Evolutionary conservation across 2,888 invertebrate genomes (phyloP), one percentile per base, ranked within the genome.

Genomic region (Mesochorus sp.): DNA sequence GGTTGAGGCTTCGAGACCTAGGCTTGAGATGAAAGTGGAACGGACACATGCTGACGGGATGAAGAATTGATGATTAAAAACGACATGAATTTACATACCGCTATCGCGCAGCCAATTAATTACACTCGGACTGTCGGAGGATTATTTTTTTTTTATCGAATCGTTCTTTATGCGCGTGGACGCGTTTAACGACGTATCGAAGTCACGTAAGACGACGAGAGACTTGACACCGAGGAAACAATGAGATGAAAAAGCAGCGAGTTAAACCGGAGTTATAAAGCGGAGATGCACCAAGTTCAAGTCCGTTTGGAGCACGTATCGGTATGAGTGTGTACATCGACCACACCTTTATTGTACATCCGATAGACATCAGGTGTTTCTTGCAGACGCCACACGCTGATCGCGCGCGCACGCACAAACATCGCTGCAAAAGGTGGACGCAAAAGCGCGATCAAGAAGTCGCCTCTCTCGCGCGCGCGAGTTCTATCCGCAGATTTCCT

Each of bases 281-380:
- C 55, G 5, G 37, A 59, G 28, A 57, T 51, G 42, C 19, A 34
- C n/a, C n/a, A 71, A 71, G 51, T 66, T 71, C 59, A 59, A 37
- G 57, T 51, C 44, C 76, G 51, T 66, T 66, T 24, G 14, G 28
- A 64, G n/a, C n/a, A 64, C 34, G 24, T 42, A 61, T 44, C 49
- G 71, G 59, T 64, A n/a, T n/a, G n/a, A n/a, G 57, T 26, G 14
- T 8, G 19, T 39, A 59, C 57, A 42, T 47, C 49, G 53, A 61
- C 64, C 76, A 61, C 66, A 66, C 76, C 76, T 71, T 76, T 71
- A 71, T 76, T 76, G 76, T 76, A 71, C 57, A 71, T 71, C 66
- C 64, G 71, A 76, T 71, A 76, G 76, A 76, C 71, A 76, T 76
- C 76, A 76, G 71, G 71, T 71, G 71, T 76, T 71, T 67, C 66